Evolutionary conservation across 2,113 vertebrate species (phyloP).

Genomic region (Chloebia gouldiae): DNA sequence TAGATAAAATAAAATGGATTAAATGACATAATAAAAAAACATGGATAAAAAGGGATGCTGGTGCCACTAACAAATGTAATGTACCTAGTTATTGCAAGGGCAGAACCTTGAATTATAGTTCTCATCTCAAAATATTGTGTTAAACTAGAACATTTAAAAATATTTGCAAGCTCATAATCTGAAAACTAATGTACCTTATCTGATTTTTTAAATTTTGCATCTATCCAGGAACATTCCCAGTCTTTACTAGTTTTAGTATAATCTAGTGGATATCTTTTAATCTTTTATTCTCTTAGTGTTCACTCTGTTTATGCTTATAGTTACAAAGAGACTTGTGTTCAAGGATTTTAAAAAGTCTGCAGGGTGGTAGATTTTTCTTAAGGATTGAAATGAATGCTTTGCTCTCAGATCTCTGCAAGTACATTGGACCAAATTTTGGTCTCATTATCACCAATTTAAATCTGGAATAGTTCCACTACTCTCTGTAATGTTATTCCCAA

Average conservation of each 20-base stretch:
- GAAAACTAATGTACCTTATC: background rate
- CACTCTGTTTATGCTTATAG: background rate
- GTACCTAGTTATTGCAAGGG: background rate
- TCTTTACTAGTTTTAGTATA: background rate
- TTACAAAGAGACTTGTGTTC: background rate
- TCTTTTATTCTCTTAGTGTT: background rate
- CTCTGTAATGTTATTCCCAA: constrained; percentile 50
- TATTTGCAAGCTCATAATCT: background rate
- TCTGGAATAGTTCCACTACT: constrained; percentile 51
- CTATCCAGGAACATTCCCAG: background rate
- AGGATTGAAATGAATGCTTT: background rate
- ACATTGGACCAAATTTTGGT: constrained; percentile 31
- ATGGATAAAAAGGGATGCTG: background rate
- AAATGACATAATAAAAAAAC: background rate
- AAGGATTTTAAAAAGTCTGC: background rate
- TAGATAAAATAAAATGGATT: background rate
- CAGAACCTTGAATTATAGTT: background rate
- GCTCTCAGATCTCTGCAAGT: background rate
- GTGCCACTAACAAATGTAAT: background rate
- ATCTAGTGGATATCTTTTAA: background rate
- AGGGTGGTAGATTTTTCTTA: background rate
- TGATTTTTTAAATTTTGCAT: background rate
- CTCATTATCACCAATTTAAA: constrained; percentile 56
- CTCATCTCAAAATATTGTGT: background rate
- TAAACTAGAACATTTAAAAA: background rate